Evolutionary conservation across 2,113 vertebrate species (phyloP).

Genomic region (Xiphias gladius): DNA sequence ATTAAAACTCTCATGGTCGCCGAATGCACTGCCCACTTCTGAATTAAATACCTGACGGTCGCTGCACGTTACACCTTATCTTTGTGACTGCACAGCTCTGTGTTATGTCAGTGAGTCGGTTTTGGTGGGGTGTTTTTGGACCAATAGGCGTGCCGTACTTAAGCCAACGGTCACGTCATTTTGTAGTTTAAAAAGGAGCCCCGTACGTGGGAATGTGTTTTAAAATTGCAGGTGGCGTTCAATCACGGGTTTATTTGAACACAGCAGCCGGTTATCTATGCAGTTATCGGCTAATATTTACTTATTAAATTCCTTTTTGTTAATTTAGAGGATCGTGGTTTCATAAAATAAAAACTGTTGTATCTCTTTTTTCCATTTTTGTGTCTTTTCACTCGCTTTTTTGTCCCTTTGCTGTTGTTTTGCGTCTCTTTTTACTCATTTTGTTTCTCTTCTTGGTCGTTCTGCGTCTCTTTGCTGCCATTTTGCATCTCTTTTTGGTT

Average conservation of each 20-base stretch:
- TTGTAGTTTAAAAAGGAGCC: conserved; percentile 29
- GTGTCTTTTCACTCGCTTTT: no score
- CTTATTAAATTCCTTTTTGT: neutral
- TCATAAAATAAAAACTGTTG: no score
- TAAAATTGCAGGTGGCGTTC: neutral
- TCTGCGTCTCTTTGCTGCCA: no score
- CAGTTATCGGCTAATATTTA: neutral
- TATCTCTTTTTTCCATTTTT: no score
- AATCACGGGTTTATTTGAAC: neutral
- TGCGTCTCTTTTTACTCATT: no score
- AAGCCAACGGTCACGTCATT: neutral
- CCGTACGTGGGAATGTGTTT: neutral
- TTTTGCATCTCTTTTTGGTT: no score
- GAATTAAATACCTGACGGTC: neutral
- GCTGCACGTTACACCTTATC: neutral
- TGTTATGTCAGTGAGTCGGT: neutral
- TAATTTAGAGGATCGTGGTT: neutral
- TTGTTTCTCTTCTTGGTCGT: no score
- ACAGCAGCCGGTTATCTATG: neutral
- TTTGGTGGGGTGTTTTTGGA: conserved; percentile 25
- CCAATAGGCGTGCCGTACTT: conserved; percentile 21
- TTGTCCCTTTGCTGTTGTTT: no score
- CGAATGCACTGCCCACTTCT: rapidly evolving
- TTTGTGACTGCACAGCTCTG: rapidly evolving
- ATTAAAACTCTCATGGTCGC: conserved; percentile 82